Conservation (phyloP, 2,797 vertebrate species). For the Lagorchestes hirsutus region DNA sequence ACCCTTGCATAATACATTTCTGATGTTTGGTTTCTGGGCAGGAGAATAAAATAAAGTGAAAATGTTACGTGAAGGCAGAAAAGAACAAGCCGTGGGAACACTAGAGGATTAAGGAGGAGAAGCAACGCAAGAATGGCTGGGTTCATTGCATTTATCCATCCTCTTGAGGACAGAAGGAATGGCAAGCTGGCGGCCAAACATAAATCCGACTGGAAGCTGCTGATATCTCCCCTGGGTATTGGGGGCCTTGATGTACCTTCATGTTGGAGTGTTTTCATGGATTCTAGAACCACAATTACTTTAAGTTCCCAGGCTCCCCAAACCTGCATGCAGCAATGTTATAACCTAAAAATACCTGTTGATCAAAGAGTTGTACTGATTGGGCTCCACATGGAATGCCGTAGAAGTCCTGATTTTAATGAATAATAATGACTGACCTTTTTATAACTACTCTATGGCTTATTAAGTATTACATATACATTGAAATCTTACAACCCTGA, state of each 20-base stretch:
- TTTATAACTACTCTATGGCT: neutral
- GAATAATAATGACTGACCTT: neutral
- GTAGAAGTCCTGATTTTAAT: constrained; percentile 6
- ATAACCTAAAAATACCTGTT: constrained; percentile 29
- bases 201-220: neutral
- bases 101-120: neutral
- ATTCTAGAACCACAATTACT: constrained; percentile 23
- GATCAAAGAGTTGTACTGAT: constrained; percentile 5
- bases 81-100: neutral
- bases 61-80: neutral
- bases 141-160: neutral
- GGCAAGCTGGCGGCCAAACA: constrained; percentile 1
- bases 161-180: neutral
- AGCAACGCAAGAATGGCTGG: neutral
- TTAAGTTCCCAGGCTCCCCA: neutral
- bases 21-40: constrained; percentile 30
- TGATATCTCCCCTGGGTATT: neutral
- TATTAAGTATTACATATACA: neutral
- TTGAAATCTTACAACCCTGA: too few relatives aligned
- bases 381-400: constrained; percentile 19
- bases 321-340: neutral
- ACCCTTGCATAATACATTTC: neutral
- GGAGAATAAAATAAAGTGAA: constrained; percentile 14
- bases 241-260: constrained; percentile 8
- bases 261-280: constrained; percentile 33